These are phyloP conservation scores for Cistogaster globosa DNA, from an alignment of 2,888 invertebrate genomes.

Conservation along the genomic window DNA sequence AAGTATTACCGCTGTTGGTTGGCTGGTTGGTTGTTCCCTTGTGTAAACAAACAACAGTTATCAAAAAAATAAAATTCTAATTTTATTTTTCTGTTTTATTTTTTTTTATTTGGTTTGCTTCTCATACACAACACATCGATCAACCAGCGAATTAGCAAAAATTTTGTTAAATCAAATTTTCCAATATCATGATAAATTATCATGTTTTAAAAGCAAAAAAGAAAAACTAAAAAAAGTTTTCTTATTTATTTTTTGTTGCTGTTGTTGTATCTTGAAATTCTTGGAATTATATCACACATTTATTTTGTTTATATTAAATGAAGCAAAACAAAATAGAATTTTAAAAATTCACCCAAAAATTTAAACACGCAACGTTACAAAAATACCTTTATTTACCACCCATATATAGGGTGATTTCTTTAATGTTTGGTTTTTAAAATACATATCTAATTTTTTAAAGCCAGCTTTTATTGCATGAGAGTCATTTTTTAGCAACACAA, in stretches of 20 bases:
- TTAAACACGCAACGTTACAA: slow-evolving; percentile 3
- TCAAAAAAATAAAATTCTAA: slow-evolving; percentile 31
- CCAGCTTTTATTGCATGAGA: no score
- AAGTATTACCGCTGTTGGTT: slow-evolving; percentile 14
- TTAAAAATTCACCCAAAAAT: slow-evolving; percentile 7
- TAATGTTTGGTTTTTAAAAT: not conserved
- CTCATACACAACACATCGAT: not conserved
- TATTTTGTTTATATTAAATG: slow-evolving; percentile 30
- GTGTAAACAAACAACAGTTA: slow-evolving; percentile 43
- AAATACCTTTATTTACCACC: not conserved
- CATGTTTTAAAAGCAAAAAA: slow-evolving; percentile 1
- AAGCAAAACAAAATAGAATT: slow-evolving; percentile 41
- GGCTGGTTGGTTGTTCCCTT: slow-evolving; percentile 28
- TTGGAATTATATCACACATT: slow-evolving; percentile 33
- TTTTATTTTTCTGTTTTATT: slow-evolving; percentile 12
- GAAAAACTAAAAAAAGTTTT: not conserved
- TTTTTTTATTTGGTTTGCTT: no score
- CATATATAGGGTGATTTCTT: slow-evolving; percentile 2
- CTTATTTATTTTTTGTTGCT: not conserved
- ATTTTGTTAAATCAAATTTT: slow-evolving; percentile 4
- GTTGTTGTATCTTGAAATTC: slow-evolving; percentile 7
- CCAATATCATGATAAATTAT: slow-evolving; percentile 20
- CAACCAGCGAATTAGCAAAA: not conserved
- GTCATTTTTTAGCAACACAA: no score
- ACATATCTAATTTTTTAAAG: no score